Evolutionary conservation across 2,797 vertebrate species (phyloP).

Genomic region (Ctenosaura bakeri): DNA sequence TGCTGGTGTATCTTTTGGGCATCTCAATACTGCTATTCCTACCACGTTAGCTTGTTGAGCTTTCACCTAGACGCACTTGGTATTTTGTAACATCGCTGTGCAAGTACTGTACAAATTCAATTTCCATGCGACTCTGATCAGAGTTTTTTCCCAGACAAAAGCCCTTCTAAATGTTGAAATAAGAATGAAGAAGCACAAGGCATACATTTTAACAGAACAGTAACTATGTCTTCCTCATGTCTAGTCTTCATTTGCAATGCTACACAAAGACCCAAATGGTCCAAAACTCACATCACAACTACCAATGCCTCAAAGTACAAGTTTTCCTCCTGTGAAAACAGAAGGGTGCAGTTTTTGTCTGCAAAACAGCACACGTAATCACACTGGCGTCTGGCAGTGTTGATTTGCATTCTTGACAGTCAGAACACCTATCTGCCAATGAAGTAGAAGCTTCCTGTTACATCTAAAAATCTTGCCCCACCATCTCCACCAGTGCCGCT

Average conservation of each 20-base stretch:
- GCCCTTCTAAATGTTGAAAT: neutral
- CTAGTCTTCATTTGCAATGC: neutral
- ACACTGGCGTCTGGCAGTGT: neutral
- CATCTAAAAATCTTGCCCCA: neutral
- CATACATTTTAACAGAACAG: neutral
- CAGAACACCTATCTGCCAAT: neutral
- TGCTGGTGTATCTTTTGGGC: neutral
- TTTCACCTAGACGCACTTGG: neutral
- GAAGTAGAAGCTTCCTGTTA: neutral
- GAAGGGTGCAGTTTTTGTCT: neutral
- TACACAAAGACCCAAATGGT: neutral
- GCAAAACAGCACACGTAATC: neutral
- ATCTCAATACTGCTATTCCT: neutral
- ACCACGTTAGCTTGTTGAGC: neutral
- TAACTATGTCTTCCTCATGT: neutral
- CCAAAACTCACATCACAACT: neutral
- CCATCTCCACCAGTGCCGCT: neutral
- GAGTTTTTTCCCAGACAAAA: neutral
- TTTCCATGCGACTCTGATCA: neutral
- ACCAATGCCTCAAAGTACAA: neutral
- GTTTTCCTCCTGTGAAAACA: neutral
- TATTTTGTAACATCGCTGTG: neutral
- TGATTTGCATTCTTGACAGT: neutral
- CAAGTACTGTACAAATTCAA: neutral
- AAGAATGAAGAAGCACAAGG: neutral